A percentile compares a stretch with the other conserved stretches of the same genome.
Conservation (phyloP, 2,888 invertebrate species). For the Mycalesis mineus region DNA sequence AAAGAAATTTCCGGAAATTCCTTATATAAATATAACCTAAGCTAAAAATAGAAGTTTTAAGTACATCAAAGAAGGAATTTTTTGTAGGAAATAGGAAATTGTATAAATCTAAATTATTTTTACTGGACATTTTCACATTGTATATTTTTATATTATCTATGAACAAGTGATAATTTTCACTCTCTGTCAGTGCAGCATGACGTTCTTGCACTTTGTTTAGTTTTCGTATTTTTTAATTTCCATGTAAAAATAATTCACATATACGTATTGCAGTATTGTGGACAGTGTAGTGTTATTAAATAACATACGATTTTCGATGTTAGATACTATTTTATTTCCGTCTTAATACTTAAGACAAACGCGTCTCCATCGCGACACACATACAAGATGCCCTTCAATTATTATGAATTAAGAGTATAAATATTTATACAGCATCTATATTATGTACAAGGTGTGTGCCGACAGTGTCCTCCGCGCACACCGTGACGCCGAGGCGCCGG, state of each 20-base stretch:
- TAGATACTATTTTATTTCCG: constrained; percentile 69
- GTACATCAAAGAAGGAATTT: no score
- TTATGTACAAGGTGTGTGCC: constrained; percentile 68
- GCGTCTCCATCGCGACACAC: constrained; percentile 66
- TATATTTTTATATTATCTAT: not conserved
- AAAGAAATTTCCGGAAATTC: no score
- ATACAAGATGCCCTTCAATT: constrained; percentile 65
- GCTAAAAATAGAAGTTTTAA: no score
- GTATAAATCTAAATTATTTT: no score
- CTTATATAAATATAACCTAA: no score
- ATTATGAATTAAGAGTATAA: constrained; percentile 57
- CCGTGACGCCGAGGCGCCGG: not conserved
- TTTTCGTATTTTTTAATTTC: no score
- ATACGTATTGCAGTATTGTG: no score
- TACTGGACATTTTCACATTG: not conserved
- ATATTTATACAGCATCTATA: constrained; percentile 72
- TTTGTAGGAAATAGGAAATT: no score
- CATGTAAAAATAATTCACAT: no score
- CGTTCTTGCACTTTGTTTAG: no score
- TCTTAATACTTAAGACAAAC: constrained; percentile 62
- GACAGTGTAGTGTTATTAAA: constrained; percentile 35
- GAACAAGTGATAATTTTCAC: not conserved
- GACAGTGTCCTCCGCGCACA: constrained; percentile 36
- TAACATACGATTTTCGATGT: constrained; percentile 59
- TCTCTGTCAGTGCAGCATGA: no score